Evolutionary conservation across 2,888 invertebrate species (phyloP), one percentile per base, ranked within the genome.

Genomic region (Protonemura montana): DNA sequence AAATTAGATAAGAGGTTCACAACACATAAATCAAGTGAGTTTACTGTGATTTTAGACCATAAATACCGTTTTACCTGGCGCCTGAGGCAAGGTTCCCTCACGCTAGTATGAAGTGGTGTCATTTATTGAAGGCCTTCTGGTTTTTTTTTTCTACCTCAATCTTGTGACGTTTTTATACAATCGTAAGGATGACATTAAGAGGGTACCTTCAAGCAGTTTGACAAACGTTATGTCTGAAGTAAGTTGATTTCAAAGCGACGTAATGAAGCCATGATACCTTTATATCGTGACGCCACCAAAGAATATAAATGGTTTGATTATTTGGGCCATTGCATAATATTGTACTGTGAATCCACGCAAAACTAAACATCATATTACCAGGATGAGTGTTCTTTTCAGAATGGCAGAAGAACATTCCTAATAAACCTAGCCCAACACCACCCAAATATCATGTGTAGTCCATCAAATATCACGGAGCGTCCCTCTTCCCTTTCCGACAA

Each of bases 221-320:
- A 81, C 81, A 81, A 59, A 29, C 81, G n/a, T 81, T 29, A 81
- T 30, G 81, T 16, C 13, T 29, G 30, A n/a, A 5, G 81, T n/a
- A 30, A 29, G 81, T 81, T 81, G 81, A 81, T 81, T 81, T 81
- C 27, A 30, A 29, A 81, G 27, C 81, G 81, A 81, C 81, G 30
- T 81, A 81, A 81, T 28, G 81, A 81, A 81, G 81, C 28, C 81
- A 29, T 81, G 30, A 81, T 81, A 29, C 81, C 81, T 30, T 78
- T 78, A 27, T 78, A 10, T 29, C 7, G 28, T 78, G 78, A 78
- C 59, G 78, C 78, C 13, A 78, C 78, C 27, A 78, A 78, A 78
- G 78, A 78, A 78, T 78, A 81, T 81, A 29, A 81, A 81, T 81
- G 81, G 27, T 30, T 21, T 3, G 28, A 81, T 81, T 28, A 59